phyloP scores from a whole-genome alignment of 2,113 vertebrate genomes.

The Carlito syrichta region DNA sequence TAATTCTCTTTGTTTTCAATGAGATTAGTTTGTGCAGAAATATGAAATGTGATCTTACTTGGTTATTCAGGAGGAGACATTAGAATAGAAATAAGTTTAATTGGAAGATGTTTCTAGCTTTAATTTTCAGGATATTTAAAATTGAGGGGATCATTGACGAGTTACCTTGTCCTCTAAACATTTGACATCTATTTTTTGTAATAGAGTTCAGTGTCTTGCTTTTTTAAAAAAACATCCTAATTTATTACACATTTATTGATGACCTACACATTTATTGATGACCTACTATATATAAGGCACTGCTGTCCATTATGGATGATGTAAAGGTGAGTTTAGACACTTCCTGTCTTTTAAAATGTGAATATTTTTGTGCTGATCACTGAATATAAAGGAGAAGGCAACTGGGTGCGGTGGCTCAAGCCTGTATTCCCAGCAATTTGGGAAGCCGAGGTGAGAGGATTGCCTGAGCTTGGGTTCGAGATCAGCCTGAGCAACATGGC shows the following conservation, averaged over 20 bases:
- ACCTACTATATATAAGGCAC: neutral
- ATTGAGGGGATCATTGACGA: neutral
- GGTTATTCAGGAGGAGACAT: slow-evolving; percentile 24
- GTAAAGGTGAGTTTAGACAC: neutral
- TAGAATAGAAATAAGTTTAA: slow-evolving; percentile 33
- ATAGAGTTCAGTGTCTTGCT: neutral
- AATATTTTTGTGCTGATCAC: neutral
- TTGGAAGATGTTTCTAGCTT: neutral
- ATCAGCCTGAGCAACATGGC: too few species aligned
- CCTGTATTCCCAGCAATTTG: too few species aligned
- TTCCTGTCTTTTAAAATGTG: neutral
- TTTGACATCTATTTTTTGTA: neutral
- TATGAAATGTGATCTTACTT: neutral
- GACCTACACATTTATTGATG: neutral
- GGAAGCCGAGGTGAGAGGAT: too few species aligned
- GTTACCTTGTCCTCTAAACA: neutral
- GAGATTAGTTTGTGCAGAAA: slow-evolving; percentile 33
- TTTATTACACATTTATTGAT: neutral
- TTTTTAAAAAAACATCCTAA: neutral
- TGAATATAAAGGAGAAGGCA: too few species aligned
- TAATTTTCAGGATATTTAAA: slow-evolving; percentile 35
- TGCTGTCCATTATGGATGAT: neutral
- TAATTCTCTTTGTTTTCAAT: slow-evolving; percentile 35
- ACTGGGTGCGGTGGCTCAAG: too few species aligned
- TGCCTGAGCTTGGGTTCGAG: too few species aligned